Evolutionary conservation across 2,113 vertebrate genomes (phyloP), one percentile per base, ranked within the genome.

Genomic region (Erythrocercus mccallii): DNA sequence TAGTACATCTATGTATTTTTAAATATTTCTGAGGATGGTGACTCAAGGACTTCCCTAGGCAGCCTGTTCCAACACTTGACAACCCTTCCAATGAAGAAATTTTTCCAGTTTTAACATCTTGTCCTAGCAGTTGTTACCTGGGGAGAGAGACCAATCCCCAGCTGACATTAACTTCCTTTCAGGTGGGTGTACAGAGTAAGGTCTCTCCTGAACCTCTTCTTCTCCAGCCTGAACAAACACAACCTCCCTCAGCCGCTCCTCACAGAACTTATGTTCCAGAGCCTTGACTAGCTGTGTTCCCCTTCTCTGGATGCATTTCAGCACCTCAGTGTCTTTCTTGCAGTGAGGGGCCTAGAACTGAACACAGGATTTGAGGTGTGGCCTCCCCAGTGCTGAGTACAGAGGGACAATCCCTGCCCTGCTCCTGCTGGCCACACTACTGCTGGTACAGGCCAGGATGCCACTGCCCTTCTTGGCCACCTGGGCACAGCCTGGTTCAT

Each of bases 261-360:
- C 73, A 33, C 28, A 40, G 28, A 25, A 20, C 15, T 47, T 28
- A 9, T 15, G 7, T 25, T 58, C 24, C 44, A 61, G 28, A 61
- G 3, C 22, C 22, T 61, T 61, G 57, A 25, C 7, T 35, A 61
- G 10, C 17, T 40, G 17, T 7, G 1, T 7, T 77, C 8, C 13
- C 45, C 13, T 33, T 61, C 45, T 77, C 35, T 40, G 35, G 35
- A 33, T 22, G 16, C 4, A 3, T 3, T 40, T 8, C 30, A 33
- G 30, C 23, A 20, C 17, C 35, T 40, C 22, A 9, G 2, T 12
- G 8, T 40, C 73, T 7, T 33, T 38, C 22, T 27, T 21, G 12
- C 2, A 33, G 1, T 50, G 35, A 40, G 10, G 4, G 4, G 2
- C 7, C 44, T 44, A 33, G 0, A 38, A 31, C 4, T 11, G 12